Conservation (phyloP, 2,113 vertebrate genomes). For the Bos javanicus region DNA sequence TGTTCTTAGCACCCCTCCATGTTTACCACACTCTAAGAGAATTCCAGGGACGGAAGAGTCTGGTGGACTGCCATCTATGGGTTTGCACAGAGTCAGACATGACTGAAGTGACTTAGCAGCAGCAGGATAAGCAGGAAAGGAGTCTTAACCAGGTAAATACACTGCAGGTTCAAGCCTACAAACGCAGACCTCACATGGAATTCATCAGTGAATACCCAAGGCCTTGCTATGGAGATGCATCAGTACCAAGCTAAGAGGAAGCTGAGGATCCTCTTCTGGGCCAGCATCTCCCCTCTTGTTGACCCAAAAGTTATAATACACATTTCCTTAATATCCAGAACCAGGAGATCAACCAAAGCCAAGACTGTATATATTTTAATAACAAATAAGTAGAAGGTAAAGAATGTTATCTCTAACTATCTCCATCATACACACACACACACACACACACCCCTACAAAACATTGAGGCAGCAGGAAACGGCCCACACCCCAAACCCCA, state of each 20-base stretch:
- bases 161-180: neutral
- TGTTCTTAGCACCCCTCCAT: accelerated
- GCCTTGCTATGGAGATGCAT: accelerated
- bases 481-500: accelerated
- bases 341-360: neutral
- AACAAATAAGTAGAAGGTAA: neutral
- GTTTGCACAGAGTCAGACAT: no score
- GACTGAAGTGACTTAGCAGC: no score
- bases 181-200: accelerated
- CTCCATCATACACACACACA: neutral
- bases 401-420: neutral
- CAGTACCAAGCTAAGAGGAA: accelerated
- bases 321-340: neutral
- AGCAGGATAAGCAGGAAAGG: accelerated
- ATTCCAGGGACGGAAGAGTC: no score
- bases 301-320: neutral
- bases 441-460: neutral
- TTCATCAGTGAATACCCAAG: accelerated
- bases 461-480: accelerated
- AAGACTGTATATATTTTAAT: neutral
- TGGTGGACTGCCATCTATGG: no score
- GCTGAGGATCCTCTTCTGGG: accelerated
- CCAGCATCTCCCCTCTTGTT: accelerated
- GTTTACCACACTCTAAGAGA: accelerated
- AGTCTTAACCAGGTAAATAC: neutral